Percentiles rank a stretch among this genome's conserved stretches.
Conservation (phyloP, 1,140 invertebrate species). For the Trachymyrmex cornetzi region DNA sequence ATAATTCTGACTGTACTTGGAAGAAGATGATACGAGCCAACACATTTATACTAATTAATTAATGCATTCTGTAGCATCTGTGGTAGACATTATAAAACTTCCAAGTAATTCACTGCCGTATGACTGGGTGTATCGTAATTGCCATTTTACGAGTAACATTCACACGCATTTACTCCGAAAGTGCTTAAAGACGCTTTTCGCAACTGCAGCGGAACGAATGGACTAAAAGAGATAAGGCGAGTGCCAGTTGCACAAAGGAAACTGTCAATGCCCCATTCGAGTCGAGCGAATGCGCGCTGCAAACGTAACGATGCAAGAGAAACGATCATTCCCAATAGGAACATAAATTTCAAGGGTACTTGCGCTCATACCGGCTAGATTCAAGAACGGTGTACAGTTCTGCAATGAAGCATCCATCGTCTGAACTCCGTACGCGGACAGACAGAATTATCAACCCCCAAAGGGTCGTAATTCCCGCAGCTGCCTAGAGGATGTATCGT, state of each 20-base stretch:
- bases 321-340: constrained; percentile 76
- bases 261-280: constrained; percentile 60
- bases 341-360: constrained; percentile 75
- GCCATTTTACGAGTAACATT: constrained; percentile 33
- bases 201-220: constrained; percentile 32
- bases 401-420: constrained; percentile 65
- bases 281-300: constrained; percentile 45
- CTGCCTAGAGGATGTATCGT: constrained; percentile 67
- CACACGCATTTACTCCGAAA: not conserved
- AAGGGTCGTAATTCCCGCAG: constrained; percentile 80
- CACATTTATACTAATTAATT: constrained; percentile 43
- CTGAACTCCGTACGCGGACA: constrained; percentile 71
- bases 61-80: not conserved
- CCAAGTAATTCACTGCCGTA: constrained; percentile 51
- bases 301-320: constrained; percentile 55
- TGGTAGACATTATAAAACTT: not conserved
- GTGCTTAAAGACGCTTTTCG: constrained; percentile 37
- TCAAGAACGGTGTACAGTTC: constrained; percentile 57
- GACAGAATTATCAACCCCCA: constrained; percentile 81
- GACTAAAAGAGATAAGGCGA: constrained; percentile 52
- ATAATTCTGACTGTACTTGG: constrained; percentile 77
- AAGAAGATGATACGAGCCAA: constrained; percentile 8
- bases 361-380: constrained; percentile 69
- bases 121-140: not conserved
- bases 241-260: constrained; percentile 36